These are phyloP conservation scores for Ophion costatus DNA, from an alignment of 2,888 invertebrate genomes.

Conservation along the genomic window DNA sequence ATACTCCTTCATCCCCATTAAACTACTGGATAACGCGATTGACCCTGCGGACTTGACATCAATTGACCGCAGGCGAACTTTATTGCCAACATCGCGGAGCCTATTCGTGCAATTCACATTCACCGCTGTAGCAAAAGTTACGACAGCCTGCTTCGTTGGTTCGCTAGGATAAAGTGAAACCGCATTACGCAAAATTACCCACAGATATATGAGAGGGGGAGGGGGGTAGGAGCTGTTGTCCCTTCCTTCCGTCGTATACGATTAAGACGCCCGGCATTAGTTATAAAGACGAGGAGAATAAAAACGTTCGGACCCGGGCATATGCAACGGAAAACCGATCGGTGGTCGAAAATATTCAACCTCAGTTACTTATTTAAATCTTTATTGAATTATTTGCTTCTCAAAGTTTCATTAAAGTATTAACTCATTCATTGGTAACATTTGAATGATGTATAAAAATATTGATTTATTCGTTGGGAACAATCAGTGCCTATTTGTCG, in stretches of 20 bases:
- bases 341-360: background rate
- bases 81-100: slow-evolving; percentile 51
- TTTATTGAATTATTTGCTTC: background rate
- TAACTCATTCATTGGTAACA: no score
- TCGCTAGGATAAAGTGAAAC: background rate
- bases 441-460: background rate
- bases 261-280: background rate
- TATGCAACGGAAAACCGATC: background rate
- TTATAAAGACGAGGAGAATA: background rate
- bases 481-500: background rate
- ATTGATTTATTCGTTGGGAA: background rate
- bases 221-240: background rate
- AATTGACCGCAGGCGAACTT: slow-evolving; percentile 70
- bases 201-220: background rate
- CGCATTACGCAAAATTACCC: background rate
- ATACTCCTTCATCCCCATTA: background rate
- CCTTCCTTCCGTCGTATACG: background rate
- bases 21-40: slow-evolving; percentile 70
- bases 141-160: background rate
- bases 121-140: slow-evolving; percentile 24
- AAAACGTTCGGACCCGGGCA: background rate
- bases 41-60: slow-evolving; percentile 76
- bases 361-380: no score
- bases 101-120: slow-evolving; percentile 22
- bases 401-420: background rate